Evolutionary conservation across 1,140 invertebrate genomes (phyloP).

Genomic region (Drosophila cardini): DNA sequence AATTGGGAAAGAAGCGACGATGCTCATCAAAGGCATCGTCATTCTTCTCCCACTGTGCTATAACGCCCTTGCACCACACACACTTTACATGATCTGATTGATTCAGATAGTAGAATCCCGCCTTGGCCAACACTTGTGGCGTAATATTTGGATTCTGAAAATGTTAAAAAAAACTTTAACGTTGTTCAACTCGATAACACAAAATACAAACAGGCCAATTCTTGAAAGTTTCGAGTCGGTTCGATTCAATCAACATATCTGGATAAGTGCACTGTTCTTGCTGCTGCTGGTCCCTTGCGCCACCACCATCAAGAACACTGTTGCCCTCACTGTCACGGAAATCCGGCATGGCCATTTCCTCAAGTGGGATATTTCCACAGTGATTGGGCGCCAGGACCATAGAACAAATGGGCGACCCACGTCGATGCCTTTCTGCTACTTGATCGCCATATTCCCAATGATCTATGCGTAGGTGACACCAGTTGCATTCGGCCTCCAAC

Average conservation of each 20-base stretch:
- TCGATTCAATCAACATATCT: constrained; percentile 70
- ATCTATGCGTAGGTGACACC: constrained; percentile 89
- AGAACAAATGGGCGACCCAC: constrained; percentile 88
- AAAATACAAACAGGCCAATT: constrained; percentile 88
- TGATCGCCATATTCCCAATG: constrained; percentile 92
- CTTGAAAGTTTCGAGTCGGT: constrained; percentile 86
- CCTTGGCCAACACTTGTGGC: constrained; percentile 90
- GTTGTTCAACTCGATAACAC: not conserved
- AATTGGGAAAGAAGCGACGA: constrained; percentile 89
- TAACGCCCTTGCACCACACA: constrained; percentile 90
- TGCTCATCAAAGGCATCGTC: constrained; percentile 92
- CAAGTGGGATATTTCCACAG: constrained; percentile 88
- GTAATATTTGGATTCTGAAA: constrained; percentile 85
- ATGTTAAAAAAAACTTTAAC: not conserved
- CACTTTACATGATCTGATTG: constrained; percentile 90
- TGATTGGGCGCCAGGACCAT: constrained; percentile 87
- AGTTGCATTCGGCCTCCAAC: constrained; percentile 90
- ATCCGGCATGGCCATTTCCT: constrained; percentile 5
- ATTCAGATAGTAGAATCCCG: constrained; percentile 88
- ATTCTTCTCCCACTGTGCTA: constrained; percentile 89
- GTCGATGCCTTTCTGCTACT: constrained; percentile 67
- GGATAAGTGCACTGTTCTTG: constrained; percentile 42
- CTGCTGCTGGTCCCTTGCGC: constrained; percentile 6
- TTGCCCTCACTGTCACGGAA: constrained; percentile 59
- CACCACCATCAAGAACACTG: constrained; percentile 51